Conservation (phyloP, 2,113 vertebrate genomes). For the Myanophis thanlyinensis region DNA sequence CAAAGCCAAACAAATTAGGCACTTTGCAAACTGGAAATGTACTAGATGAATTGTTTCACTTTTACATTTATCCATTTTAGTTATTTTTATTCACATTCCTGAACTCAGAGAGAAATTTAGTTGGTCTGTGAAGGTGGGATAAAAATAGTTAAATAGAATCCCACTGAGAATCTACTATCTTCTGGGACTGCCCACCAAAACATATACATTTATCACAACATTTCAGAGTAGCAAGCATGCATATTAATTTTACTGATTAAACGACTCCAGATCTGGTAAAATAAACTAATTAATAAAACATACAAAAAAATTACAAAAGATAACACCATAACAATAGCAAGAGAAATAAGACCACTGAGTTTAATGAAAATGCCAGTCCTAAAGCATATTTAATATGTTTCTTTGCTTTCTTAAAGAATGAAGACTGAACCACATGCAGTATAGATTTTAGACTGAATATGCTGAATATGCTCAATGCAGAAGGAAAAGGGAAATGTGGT, state of each 20-base stretch:
- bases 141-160: too few species aligned
- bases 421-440: constrained; percentile 3
- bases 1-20: background rate
- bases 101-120: background rate
- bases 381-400: background rate
- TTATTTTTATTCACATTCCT: background rate
- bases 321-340: background rate
- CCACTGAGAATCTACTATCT: too few species aligned
- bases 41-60: background rate
- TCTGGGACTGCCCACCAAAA: constrained; percentile 8
- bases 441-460: constrained; percentile 24
- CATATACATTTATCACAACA: constrained; percentile 13
- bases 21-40: background rate
- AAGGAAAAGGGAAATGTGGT: background rate
- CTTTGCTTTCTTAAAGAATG: background rate
- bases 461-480: constrained; percentile 20
- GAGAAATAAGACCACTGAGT: background rate
- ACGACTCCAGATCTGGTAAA: background rate
- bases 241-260: background rate
- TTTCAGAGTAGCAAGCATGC: constrained; percentile 3
- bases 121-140: background rate
- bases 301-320: background rate
- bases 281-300: background rate
- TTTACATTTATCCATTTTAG: background rate
- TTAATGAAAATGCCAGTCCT: background rate